A percentile compares a stretch with the other conserved stretches of the same genome.
phyloP scores from a whole-genome alignment of 2,888 invertebrate genomes.

The Pachydiplax longipennis region DNA sequence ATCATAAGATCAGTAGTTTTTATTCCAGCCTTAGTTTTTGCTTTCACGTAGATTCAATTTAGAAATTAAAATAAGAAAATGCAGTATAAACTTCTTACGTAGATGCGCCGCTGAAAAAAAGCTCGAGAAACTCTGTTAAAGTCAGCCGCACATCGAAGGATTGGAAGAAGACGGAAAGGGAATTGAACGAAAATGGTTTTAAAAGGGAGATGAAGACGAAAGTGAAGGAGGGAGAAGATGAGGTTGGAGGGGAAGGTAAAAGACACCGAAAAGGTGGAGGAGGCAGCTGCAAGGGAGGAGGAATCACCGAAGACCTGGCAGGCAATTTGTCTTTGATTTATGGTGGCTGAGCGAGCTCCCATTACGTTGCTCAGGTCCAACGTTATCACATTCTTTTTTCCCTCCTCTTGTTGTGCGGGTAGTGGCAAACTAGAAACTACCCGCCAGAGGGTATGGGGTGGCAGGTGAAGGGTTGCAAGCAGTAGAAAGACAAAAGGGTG shows the following conservation, averaged over 20 bases:
- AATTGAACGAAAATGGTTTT: not conserved
- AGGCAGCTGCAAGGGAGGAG: conserved; percentile 13
- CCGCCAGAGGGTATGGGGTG: conserved; percentile 7
- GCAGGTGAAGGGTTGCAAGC: not conserved
- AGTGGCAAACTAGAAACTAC: conserved; percentile 32
- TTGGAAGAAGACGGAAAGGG: not conserved
- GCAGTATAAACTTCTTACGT: too few relatives aligned
- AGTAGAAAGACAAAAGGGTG: not conserved
- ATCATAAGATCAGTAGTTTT: too few relatives aligned
- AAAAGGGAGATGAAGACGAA: not conserved
- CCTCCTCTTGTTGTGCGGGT: conserved; percentile 28
- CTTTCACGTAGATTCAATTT: too few relatives aligned
- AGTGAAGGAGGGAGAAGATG: not conserved
- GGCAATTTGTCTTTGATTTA: conserved; percentile 45
- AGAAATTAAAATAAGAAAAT: too few relatives aligned
- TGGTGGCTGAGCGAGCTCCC: conserved; percentile 35
- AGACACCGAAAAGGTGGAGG: not conserved
- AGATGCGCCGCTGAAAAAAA: too few relatives aligned
- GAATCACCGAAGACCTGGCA: conserved; percentile 9
- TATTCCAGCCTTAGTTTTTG: too few relatives aligned
- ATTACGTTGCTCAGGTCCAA: conserved; percentile 42
- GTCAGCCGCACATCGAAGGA: not conserved
- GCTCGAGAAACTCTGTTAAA: not conserved
- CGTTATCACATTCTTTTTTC: conserved; percentile 45
- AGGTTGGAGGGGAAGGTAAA: not conserved